phyloP scores from a whole-genome alignment of 2,888 invertebrate genomes.

The Protula sp. region DNA sequence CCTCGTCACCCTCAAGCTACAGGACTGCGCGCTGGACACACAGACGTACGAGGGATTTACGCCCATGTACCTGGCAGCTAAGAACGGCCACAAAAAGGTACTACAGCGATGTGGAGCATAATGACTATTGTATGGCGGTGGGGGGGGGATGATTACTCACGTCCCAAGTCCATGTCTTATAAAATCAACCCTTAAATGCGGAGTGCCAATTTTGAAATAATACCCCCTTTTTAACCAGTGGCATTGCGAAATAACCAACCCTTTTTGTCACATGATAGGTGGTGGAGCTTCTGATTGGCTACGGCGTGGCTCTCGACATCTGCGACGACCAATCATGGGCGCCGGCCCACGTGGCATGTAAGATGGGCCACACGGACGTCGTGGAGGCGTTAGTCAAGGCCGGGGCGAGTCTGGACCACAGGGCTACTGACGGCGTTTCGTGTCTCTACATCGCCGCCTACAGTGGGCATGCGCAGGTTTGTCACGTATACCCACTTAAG shows the following conservation, averaged over 20 bases:
- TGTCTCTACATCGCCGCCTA: slow-evolving; percentile 13
- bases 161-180: too few species aligned
- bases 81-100: slow-evolving; percentile 21
- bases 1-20: slow-evolving; percentile 13
- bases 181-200: too few species aligned
- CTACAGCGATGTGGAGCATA: too few species aligned
- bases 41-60: slow-evolving; percentile 20
- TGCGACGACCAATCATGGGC: slow-evolving; percentile 14
- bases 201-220: too few species aligned
- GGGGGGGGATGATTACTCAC: too few species aligned
- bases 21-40: slow-evolving; percentile 13
- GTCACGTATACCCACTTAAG: too few species aligned
- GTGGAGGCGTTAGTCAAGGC: slow-evolving; percentile 13
- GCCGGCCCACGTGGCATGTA: slow-evolving; percentile 15
- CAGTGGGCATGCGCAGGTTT: slow-evolving; percentile 1
- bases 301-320: slow-evolving; percentile 8
- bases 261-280: too few species aligned
- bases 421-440: slow-evolving; percentile 8
- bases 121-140: too few species aligned
- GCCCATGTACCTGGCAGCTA: slow-evolving; percentile 17
- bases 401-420: slow-evolving; percentile 9
- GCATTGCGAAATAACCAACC: too few species aligned
- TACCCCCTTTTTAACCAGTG: too few species aligned
- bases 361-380: slow-evolving; percentile 13
- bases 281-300: slow-evolving; percentile 18